A percentile compares a stretch with the other conserved stretches of the same genome.
Evolutionary conservation across 2,888 invertebrate species (phyloP).

Genomic region (Orgyia antiqua): DNA sequence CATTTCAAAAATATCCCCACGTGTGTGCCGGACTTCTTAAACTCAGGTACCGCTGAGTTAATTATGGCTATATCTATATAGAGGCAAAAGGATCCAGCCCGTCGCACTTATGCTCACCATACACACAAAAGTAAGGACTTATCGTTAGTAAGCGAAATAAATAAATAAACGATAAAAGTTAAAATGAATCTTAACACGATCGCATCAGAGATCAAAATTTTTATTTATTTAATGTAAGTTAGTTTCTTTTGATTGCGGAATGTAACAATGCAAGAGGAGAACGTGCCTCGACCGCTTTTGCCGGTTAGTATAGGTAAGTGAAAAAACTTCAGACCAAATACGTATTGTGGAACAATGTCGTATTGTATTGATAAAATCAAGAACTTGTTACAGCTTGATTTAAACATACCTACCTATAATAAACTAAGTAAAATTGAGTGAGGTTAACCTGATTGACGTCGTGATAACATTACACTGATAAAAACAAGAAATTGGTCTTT

Average conservation of each 20-base stretch:
- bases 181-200: slow-evolving; percentile 49
- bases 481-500: slow-evolving; percentile 37
- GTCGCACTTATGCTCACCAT: slow-evolving; percentile 71
- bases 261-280: slow-evolving; percentile 60
- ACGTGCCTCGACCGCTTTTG: slow-evolving; percentile 72
- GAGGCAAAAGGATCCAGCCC: slow-evolving; percentile 68
- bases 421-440: no score
- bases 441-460: no score
- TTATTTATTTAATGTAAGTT: slow-evolving; percentile 30
- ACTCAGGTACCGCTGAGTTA: slow-evolving; percentile 70
- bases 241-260: slow-evolving; percentile 37
- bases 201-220: slow-evolving; percentile 45
- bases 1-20: slow-evolving; percentile 24
- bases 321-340: slow-evolving; percentile 47
- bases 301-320: slow-evolving; percentile 56
- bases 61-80: slow-evolving; percentile 56
- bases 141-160: slow-evolving; percentile 48
- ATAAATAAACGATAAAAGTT: slow-evolving; percentile 30
- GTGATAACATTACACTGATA: slow-evolving; percentile 52
- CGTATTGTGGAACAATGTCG: slow-evolving; percentile 29
- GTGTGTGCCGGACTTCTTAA: slow-evolving; percentile 45
- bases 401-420: no score
- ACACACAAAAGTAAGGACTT: slow-evolving; percentile 65
- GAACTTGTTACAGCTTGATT: slow-evolving; percentile 2
- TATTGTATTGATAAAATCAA: slow-evolving; percentile 15